phyloP scores from a whole-genome alignment of 2,888 invertebrate genomes.

The Cerceris rybyensis region DNA sequence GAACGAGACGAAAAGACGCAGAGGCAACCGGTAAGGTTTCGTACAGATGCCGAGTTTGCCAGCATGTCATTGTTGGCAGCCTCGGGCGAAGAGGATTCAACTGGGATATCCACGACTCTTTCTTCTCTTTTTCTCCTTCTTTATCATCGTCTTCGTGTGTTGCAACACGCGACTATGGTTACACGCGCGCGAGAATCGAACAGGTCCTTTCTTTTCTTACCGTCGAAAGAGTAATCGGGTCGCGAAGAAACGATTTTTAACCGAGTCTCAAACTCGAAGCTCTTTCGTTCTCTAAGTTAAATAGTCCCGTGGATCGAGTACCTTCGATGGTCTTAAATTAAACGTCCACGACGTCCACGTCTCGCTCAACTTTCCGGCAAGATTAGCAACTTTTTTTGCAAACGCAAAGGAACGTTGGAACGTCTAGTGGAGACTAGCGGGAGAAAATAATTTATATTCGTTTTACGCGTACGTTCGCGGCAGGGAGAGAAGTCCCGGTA shows the following conservation, averaged over 20 bases:
- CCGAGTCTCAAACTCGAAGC: too few relatives aligned
- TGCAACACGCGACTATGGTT: neutral
- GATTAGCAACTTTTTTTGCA: too few relatives aligned
- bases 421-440: too few relatives aligned
- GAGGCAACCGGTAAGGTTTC: slow-evolving; percentile 62
- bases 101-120: slow-evolving; percentile 61
- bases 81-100: slow-evolving; percentile 65
- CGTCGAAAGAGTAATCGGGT: neutral
- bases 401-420: too few relatives aligned
- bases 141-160: neutral
- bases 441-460: too few relatives aligned
- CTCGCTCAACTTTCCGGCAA: too few relatives aligned
- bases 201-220: neutral
- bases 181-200: neutral
- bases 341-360: too few relatives aligned
- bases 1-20: slow-evolving; percentile 56
- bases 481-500: too few relatives aligned
- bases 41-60: slow-evolving; percentile 69
- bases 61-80: slow-evolving; percentile 75
- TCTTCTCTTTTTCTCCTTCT: slow-evolving; percentile 24
- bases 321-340: too few relatives aligned
- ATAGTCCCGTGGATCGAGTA: too few relatives aligned
- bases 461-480: too few relatives aligned
- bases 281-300: too few relatives aligned
- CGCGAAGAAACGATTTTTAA: neutral